Conservation (phyloP, 2,113 vertebrate genomes). For the Mixornis gularis region DNA sequence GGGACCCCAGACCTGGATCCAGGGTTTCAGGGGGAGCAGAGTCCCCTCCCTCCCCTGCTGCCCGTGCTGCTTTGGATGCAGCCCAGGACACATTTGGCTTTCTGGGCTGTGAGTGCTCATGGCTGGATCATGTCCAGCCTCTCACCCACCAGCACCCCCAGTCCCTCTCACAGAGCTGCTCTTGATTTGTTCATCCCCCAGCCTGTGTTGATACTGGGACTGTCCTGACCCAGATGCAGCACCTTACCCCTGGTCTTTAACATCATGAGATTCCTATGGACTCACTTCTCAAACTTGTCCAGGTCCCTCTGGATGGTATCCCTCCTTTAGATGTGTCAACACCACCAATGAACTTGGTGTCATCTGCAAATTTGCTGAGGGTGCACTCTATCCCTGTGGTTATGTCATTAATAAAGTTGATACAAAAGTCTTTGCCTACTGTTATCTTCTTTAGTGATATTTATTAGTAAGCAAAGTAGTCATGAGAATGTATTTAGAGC, state of each 20-base stretch:
- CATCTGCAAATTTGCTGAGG: not conserved
- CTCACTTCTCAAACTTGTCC: not conserved
- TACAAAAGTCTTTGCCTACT: not conserved
- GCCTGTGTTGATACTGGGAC: not conserved
- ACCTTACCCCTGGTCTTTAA: fast-evolving
- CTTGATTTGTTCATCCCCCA: not conserved
- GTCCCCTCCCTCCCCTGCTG: not conserved
- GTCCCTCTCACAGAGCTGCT: not conserved
- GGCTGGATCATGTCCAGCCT: not conserved
- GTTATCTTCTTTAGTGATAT: not conserved
- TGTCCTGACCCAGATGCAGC: not conserved
- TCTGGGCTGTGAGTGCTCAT: not conserved
- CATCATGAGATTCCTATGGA: too few relatives aligned
- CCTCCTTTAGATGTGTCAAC: not conserved
- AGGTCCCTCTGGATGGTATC: not conserved
- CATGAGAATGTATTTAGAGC: not conserved
- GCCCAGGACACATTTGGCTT: not conserved
- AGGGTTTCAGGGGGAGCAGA: not conserved
- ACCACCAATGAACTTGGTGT: too few relatives aligned
- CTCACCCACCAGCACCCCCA: not conserved
- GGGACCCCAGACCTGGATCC: not conserved
- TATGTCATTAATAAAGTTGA: not conserved
- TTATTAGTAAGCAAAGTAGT: not conserved
- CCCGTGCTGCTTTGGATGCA: not conserved
- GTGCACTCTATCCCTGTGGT: not conserved